Base-by-base conservation (phyloP, 2,888 invertebrate genomes). In the Nemotelus nigrinus region DNA sequence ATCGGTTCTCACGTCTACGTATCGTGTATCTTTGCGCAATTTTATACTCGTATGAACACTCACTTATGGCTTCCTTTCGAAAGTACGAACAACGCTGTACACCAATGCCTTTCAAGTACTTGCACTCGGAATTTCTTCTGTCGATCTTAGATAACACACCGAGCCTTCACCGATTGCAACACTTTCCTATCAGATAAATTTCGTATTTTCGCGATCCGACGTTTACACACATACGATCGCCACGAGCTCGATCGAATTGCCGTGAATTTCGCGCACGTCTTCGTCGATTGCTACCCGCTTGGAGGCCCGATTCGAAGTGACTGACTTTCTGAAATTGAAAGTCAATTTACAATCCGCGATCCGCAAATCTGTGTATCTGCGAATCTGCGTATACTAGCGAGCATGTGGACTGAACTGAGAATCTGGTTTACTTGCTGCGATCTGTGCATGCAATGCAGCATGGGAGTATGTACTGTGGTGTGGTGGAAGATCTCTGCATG, bases 251-350 rank as follows among this genome's bases (percentile, higher is more conserved):
- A 72, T 39, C 71, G 72, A 72, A 60, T 25, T 45, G 72, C 39
- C 60, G 47, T 47, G 60, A 48, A 60, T 63, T 72, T 63, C 74
- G 74, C 63, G 60, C 74, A 60, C 63, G 74, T 63, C 63, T 63
- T 48, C 44, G 39, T 43, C 70, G 39, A 70, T 10, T 5, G 55
- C 70, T 10, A 74, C 74, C 63, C 74, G 63, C 63, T 63, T 41
- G 63, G 50, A 48, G 41, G 74, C 63, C 63, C 10, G 60, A 25
- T 74, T 63, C 74, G 74, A n/a, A 50, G 50, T 63, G 55, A 74
- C 74, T 74, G 74, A 74, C 48, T 48, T 74, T 60, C 74, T 63
- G 74, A 74, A 74, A 74, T 63, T 60, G 74, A 74, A 74, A 74
- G 74, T 74, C 74, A 74, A 74, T 74, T 25, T 74, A 63, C 74